Evolutionary conservation across 2,888 invertebrate species (phyloP), one percentile per base, ranked within the genome.

Genomic region (Linnaemya vulpina): DNA sequence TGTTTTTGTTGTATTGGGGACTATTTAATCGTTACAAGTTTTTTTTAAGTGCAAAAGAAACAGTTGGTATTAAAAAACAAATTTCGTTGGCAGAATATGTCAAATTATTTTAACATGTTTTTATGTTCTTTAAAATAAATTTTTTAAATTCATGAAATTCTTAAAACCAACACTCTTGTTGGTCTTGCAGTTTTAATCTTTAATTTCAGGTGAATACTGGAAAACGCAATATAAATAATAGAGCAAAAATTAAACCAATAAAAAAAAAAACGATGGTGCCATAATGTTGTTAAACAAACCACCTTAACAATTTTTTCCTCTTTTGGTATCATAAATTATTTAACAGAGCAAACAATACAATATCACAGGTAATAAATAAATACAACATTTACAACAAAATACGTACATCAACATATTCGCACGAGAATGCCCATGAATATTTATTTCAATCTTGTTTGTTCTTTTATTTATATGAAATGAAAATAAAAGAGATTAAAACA

Each of bases 351-450:
- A 76, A 76, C 51, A 75, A 80, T 60, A 58, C 53, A 79, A 68
- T n/a, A n/a, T 67, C 65, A 40, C 67, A 43, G n/a, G 58, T 60
- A 58, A 74, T 80, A 80, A 80, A 80, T 74, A 67, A 67, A 74
- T 80, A 67, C 13, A 74, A 62, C 78, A 77, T 71, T 70, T 71
- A 49, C 70, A 65, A 60, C 38, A 65, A 30, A n/a, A n/a, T n/a
- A n/a, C 13, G 49, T 20, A 55, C 75, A 60, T 60, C 62, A 78
- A 35, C 51, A 40, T 78, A 73, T 77, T 73, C 60, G 65, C 65
- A 79, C 68, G 22, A 74, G 40, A 73, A 51, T 40, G 68, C 38
- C 60, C 84, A 84, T 84, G 84, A 84, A 84, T 84, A 84, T 84
- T 84, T 81, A 81, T 84, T 70, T 75, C 58, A 83, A 70, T 49